Evolutionary conservation across 2,797 vertebrate genomes (phyloP).

Genomic region (Danio kyathit): DNA sequence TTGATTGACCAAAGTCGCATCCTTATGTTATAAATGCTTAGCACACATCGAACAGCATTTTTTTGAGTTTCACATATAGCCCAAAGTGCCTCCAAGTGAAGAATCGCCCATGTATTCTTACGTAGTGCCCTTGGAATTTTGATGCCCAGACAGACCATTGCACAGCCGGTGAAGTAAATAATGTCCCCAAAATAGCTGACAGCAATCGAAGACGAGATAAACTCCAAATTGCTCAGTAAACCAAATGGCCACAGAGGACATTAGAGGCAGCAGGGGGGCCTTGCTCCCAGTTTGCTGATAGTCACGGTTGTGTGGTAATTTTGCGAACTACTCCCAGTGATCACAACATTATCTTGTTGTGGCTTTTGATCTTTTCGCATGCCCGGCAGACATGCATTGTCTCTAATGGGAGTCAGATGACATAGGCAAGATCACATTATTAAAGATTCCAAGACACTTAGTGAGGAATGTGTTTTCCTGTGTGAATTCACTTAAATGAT

Average conservation of each 20-base stretch:
- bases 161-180: constrained; percentile 18
- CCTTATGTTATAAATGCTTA: neutral
- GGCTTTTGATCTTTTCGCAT: constrained; percentile 57
- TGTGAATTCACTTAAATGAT: neutral
- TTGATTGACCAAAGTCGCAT: neutral
- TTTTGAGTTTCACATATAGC: neutral
- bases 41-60: neutral
- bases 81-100: neutral
- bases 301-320: constrained; percentile 53
- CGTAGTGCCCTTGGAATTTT: constrained; percentile 22
- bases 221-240: constrained; percentile 52
- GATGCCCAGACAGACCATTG: constrained; percentile 18
- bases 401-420: constrained; percentile 63
- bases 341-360: constrained; percentile 49
- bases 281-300: constrained; percentile 53
- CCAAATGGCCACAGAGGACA: constrained; percentile 52
- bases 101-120: constrained; percentile 30
- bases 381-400: constrained; percentile 48
- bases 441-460: constrained; percentile 36
- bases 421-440: constrained; percentile 42
- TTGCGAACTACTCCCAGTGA: constrained; percentile 55
- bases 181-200: constrained; percentile 51
- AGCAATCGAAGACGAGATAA: constrained; percentile 46
- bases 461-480: constrained; percentile 43
- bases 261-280: constrained; percentile 44